These are phyloP conservation scores for Oplegnathus fasciatus DNA, from an alignment of 2,113 vertebrate genomes.

Conservation along the genomic window DNA sequence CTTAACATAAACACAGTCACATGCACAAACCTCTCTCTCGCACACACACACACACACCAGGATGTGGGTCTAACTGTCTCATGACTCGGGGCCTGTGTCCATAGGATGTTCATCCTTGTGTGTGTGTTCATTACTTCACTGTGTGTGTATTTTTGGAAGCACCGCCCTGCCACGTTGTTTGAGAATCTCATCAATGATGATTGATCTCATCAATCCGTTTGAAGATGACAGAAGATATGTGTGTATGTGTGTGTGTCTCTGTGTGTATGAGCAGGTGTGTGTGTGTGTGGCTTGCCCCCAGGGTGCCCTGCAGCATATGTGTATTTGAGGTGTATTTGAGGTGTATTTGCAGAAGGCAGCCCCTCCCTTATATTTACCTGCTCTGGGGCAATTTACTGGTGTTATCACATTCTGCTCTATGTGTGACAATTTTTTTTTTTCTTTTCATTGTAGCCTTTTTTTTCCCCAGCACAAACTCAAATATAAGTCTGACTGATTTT, in stretches of 20 bases:
- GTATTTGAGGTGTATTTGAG: constrained; percentile 15
- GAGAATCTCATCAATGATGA: constrained; percentile 37
- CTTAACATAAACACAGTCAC: constrained; percentile 39
- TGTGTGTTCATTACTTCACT: constrained; percentile 66
- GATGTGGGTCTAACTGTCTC: constrained; percentile 78
- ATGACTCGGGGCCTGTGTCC: constrained; percentile 70
- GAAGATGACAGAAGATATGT: constrained; percentile 16
- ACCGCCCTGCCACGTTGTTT: constrained; percentile 55
- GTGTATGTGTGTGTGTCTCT: neutral
- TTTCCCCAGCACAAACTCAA: too few species aligned
- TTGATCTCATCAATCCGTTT: constrained; percentile 28
- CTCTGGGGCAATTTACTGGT: constrained; percentile 42
- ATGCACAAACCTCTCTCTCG: constrained; percentile 5
- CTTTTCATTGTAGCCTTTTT: too few species aligned
- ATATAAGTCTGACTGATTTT: neutral
- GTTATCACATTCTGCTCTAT: neutral
- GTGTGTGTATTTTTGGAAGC: constrained; percentile 63
- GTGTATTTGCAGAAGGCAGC: constrained; percentile 54
- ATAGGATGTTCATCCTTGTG: constrained; percentile 85
- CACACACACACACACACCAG: constrained; percentile 57
- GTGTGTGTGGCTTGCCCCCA: constrained; percentile 22
- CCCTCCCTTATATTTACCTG: constrained; percentile 47
- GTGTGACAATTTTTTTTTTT: neutral
- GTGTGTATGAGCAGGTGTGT: neutral
- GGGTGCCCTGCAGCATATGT: constrained; percentile 33